Base-by-base conservation (phyloP, 2,113 vertebrate species). In the Ptyas mucosa region DNA sequence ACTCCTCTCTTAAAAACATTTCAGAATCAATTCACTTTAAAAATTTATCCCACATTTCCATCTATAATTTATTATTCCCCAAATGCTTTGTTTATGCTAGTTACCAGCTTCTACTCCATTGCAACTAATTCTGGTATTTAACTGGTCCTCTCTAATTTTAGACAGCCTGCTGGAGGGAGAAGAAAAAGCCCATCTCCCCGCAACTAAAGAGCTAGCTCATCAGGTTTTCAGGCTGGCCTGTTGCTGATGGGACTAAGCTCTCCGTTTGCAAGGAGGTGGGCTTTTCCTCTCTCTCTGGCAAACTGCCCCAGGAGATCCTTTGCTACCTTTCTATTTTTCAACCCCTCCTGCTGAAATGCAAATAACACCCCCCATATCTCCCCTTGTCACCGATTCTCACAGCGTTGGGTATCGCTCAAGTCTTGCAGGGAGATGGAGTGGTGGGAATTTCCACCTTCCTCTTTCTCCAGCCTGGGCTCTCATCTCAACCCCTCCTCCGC, bases 371-470 rank as follows among this genome's bases (percentile, higher is more conserved):
- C 1, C 23, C 21, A 1, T 1, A 21, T 8, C 86, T 15, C n/a
- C 52, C 1, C 0, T 10, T 34, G 29, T 10, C 53, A 21, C 52
- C 29, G 1, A 54, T 88, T 8, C 64, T 69, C 29, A 88, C n/a
- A 21, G 26, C 49, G 1, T n/a, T 52, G 87, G 86, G 11, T 34
- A 53, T 1, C 7, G 34, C 75, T 21, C 75, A 10, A 4, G 11
- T 15, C 46, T 51, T 26, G 21, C 43, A 11, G 24, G 43, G 43
- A 8, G 46, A 49, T 49, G 15, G 52, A 8, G 8, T 1, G 15
- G 52, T 29, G 1, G 0, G 0, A 34, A 20, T 46, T 15, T n/a
- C 12, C 11, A 29, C 29, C 11, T n/a, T 18, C 2, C 15, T 18
- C 69, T 15, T 43, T 43, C 18, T 21, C 34, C 75, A 43, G 34